These are phyloP conservation scores for Volucella inflata DNA, from an alignment of 2,888 invertebrate species.

Conservation along the genomic window DNA sequence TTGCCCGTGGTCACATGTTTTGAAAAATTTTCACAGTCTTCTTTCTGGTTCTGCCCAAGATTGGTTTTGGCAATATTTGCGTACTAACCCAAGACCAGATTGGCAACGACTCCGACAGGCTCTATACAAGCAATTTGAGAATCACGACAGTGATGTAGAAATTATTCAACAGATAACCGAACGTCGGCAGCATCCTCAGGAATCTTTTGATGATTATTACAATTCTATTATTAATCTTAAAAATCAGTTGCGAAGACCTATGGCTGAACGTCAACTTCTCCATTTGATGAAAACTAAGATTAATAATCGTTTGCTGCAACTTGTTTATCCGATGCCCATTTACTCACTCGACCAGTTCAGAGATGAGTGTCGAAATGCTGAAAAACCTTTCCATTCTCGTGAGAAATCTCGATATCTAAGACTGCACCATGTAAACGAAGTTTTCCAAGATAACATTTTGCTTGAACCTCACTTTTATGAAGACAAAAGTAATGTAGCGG, in stretches of 20 bases:
- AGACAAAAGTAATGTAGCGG: background rate
- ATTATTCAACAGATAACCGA: constrained; percentile 23
- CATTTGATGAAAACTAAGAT: constrained; percentile 20
- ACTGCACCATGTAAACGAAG: background rate
- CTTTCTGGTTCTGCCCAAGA: constrained; percentile 4
- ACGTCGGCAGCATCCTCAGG: constrained; percentile 20
- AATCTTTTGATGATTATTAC: constrained; percentile 16
- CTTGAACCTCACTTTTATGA: too few species aligned
- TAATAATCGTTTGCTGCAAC: background rate
- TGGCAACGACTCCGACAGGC: constrained; percentile 8
- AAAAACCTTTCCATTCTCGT: background rate
- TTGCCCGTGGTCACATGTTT: constrained; percentile 9
- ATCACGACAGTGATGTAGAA: constrained; percentile 26
- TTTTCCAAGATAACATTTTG: background rate
- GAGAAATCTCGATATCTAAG: background rate
- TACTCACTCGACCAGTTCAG: constrained; percentile 17
- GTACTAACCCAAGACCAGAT: background rate
- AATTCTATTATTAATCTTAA: background rate
- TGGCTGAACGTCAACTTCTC: constrained; percentile 24
- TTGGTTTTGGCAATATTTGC: constrained; percentile 26
- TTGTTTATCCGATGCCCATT: constrained; percentile 17
- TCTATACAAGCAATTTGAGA: constrained; percentile 9
- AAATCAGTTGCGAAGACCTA: constrained; percentile 17
- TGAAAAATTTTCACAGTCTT: constrained; percentile 16
- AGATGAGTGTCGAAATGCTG: constrained; percentile 14